Evolutionary conservation across 1,140 invertebrate species (phyloP).

Genomic region (Oedothorax gibbosus): DNA sequence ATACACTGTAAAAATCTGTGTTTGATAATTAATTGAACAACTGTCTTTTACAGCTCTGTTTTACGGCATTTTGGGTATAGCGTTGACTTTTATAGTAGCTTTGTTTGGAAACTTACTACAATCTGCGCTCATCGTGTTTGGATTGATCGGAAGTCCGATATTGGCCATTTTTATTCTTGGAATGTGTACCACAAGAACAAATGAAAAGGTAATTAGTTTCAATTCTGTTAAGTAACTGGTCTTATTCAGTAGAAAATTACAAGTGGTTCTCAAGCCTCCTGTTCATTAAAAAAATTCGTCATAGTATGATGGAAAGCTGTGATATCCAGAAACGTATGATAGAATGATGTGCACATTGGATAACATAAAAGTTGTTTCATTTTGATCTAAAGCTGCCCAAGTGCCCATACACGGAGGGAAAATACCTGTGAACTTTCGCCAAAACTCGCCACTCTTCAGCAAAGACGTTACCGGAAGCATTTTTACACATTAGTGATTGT

Average conservation of each 20-base stretch:
- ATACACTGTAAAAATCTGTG: no score
- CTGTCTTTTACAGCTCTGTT: slow-evolving; percentile 71
- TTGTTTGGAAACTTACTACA: slow-evolving; percentile 78
- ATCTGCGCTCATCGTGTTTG: slow-evolving; percentile 80
- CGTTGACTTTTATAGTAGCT: slow-evolving; percentile 79
- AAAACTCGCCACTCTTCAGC: no score
- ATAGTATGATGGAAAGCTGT: not conserved
- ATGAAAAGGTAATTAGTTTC: slow-evolving; percentile 68
- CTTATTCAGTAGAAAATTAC: no score
- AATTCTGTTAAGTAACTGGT: no score
- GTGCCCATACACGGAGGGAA: no score
- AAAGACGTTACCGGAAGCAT: no score
- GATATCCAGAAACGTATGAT: not conserved
- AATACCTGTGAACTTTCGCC: no score
- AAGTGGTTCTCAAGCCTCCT: no score
- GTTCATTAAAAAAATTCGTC: not conserved
- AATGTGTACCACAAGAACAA: slow-evolving; percentile 77
- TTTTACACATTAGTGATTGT: no score
- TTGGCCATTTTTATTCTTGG: slow-evolving; percentile 82
- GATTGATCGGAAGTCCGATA: slow-evolving; percentile 82
- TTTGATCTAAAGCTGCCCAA: no score
- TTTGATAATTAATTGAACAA: not conserved
- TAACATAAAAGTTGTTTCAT: no score
- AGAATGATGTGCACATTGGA: not conserved
- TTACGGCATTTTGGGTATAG: slow-evolving; percentile 78